phyloP scores from a whole-genome alignment of 2,888 invertebrate genomes.

The Thecocarcelia acutangulata region DNA sequence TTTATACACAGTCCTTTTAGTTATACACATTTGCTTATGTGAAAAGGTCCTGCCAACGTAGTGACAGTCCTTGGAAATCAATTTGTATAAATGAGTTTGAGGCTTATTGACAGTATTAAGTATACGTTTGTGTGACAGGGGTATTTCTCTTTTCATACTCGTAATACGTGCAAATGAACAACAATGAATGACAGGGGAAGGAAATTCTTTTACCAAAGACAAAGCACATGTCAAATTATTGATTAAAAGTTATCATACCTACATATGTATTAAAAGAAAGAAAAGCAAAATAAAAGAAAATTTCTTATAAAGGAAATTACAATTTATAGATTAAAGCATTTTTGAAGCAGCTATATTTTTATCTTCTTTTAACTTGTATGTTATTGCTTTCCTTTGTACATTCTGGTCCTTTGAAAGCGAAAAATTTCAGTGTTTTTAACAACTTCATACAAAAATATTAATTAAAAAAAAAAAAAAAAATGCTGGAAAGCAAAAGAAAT shows the following conservation, averaged over 20 bases:
- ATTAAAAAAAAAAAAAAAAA: no score
- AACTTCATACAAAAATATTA: no score
- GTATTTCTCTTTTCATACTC: background rate
- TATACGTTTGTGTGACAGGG: slow-evolving; percentile 21
- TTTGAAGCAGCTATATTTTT: no score
- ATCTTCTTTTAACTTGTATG: no score
- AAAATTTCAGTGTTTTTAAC: no score
- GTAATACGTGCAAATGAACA: slow-evolving; percentile 12
- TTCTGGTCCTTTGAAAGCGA: no score
- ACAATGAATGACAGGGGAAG: slow-evolving; percentile 8
- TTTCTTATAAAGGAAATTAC: no score
- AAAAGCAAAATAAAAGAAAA: slow-evolving; percentile 11
- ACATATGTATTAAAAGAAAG: background rate
- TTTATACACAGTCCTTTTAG: background rate
- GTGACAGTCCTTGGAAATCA: background rate
- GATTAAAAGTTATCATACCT: slow-evolving; percentile 6
- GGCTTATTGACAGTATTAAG: slow-evolving; percentile 48
- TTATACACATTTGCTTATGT: background rate
- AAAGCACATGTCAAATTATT: slow-evolving; percentile 16
- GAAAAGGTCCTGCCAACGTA: background rate
- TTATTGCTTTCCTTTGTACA: no score
- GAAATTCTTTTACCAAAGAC: background rate
- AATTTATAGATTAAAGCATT: no score
- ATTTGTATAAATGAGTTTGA: background rate
- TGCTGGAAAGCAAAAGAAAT: no score